Percentiles rank a stretch among this genome's conserved stretches.
These are phyloP conservation scores for Notocelia uddmanniana DNA, from an alignment of 2,888 invertebrate species.

Conservation along the genomic window DNA sequence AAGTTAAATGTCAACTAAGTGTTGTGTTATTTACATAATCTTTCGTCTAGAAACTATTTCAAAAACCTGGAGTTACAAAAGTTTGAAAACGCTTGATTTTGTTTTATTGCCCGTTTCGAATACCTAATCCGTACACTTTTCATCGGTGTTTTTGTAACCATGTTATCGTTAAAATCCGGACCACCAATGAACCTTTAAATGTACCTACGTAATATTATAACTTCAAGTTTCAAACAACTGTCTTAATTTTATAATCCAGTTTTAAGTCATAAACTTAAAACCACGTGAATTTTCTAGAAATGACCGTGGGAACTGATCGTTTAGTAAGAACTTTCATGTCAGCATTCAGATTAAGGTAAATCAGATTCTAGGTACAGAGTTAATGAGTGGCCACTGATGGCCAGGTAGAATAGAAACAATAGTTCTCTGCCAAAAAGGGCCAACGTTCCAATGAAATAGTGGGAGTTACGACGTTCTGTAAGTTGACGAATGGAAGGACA, in stretches of 20 bases:
- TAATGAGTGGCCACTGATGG: slow-evolving; percentile 1
- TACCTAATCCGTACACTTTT: no score
- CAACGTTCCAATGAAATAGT: neutral
- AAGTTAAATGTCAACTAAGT: no score
- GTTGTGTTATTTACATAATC: no score
- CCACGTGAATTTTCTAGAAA: slow-evolving; percentile 13
- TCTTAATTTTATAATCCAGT: slow-evolving; percentile 16
- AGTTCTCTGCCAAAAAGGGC: neutral
- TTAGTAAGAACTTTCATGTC: slow-evolving; percentile 18
- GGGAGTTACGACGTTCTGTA: neutral
- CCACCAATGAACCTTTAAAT: neutral
- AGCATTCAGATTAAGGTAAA: slow-evolving; percentile 22
- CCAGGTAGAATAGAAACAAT: slow-evolving; percentile 31
- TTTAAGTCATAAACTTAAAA: slow-evolving; percentile 4
- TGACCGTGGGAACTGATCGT: slow-evolving; percentile 12
- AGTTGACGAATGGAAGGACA: neutral
- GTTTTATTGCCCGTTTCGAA: neutral
- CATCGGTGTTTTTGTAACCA: neutral
- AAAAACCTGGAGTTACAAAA: neutral
- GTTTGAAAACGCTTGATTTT: neutral
- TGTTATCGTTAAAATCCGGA: neutral
- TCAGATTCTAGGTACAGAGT: slow-evolving; percentile 29
- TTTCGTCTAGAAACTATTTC: neutral
- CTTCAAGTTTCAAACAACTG: slow-evolving; percentile 23
- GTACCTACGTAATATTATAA: neutral